Conservation (phyloP, 1,140 invertebrate genomes). For the Drosophila trapezifrons region DNA sequence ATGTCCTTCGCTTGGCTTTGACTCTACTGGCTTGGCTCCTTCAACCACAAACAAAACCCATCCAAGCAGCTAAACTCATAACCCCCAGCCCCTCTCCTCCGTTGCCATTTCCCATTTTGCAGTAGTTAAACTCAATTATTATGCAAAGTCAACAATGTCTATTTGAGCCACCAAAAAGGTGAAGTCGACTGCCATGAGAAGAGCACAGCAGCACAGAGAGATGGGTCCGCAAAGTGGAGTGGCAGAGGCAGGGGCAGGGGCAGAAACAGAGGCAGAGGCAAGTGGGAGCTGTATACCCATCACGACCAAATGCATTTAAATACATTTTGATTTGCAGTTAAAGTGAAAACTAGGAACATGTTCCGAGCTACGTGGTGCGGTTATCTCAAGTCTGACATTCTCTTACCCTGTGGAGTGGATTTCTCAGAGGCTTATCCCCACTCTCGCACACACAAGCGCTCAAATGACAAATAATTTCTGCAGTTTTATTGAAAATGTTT, state of each 20-base stretch:
- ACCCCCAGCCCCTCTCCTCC: conserved; percentile 1
- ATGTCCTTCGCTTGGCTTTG: conserved; percentile 65
- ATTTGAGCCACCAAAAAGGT: conserved; percentile 74
- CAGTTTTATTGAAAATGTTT: conserved; percentile 82
- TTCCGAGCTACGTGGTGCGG: conserved; percentile 55
- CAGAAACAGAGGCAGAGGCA: neutral
- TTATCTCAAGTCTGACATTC: conserved; percentile 40
- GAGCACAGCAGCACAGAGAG: neutral
- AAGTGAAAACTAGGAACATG: conserved; percentile 71
- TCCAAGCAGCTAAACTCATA: conserved; percentile 74
- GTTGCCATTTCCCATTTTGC: conserved; percentile 52
- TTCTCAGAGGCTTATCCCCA: conserved; percentile 1
- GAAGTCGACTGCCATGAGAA: conserved; percentile 28
- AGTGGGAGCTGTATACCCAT: conserved; percentile 37
- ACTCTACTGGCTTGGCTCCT: conserved; percentile 49
- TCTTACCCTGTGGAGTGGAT: conserved; percentile 14
- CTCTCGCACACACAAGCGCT: conserved; percentile 2
- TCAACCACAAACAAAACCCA: conserved; percentile 74
- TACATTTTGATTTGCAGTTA: conserved; percentile 81
- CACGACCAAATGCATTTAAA: conserved; percentile 77
- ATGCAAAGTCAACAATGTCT: conserved; percentile 81
- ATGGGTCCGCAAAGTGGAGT: too few species aligned
- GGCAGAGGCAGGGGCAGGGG: neutral
- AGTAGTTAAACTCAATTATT: conserved; percentile 82
- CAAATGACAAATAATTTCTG: conserved; percentile 79